Base-by-base conservation (phyloP, 2,888 invertebrate genomes). In the Eledone cirrhosa region DNA sequence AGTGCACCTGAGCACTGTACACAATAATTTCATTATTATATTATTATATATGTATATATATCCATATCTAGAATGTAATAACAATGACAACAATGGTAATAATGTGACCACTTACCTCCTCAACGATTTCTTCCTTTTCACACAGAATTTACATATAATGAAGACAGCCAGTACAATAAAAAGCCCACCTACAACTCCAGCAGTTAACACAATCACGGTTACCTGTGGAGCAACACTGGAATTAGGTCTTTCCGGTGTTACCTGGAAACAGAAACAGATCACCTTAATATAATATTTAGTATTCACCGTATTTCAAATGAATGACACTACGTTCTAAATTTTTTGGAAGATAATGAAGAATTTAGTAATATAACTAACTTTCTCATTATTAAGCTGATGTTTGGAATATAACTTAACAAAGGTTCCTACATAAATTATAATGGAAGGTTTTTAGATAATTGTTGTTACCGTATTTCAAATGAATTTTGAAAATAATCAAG, bases 111-210 rank as follows among this genome's bases (percentile, higher is more conserved):
- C 84, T 81, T 78, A 88, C 88, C 87, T 85, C 77, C 81, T 80
- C 22, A 82, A 79, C 29, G 82, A 80, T 81, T 87, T 87, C 80
- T 87, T 88, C 77, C 87, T 87, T 78, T 88, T 88, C 79, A 89
- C 86, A 84, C 91, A 91, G 83, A 89, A 89, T 84, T 90, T 91
- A 85, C 91, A 91, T 84, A 89, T 89, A 77, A 91, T 86, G 80
- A 91, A 88, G 81, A 91, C 89, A 48, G 89, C 85, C 63, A 91
- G 86, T 63, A 91, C 91, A n/a, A 91, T 87, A 78, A 91, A 82
- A 48, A 91, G 87, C 16, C 91, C 91, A 16, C 91, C 91, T 5
- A 89, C 86, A 27, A 91, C 90, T 8, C 91, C 91, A 31, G 89
- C 88, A 59, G 91, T 86, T 59, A 91, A 87, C 47, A 91, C 91